Evolutionary conservation across 2,888 invertebrate species (phyloP).

Genomic region (Cosmopolites sordidus): DNA sequence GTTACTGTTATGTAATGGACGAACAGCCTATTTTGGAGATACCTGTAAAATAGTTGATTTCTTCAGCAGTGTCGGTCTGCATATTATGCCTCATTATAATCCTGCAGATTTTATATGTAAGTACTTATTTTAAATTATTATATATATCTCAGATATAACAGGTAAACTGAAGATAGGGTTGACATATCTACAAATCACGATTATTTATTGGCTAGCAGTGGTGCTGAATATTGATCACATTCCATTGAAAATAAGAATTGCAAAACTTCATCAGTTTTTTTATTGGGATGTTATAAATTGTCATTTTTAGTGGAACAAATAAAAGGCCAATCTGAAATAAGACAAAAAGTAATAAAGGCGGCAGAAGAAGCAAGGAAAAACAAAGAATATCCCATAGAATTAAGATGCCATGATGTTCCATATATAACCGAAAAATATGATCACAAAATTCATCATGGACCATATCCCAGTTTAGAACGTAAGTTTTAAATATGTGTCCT

Average conservation of each 20-base stretch:
- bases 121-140: conserved; percentile 38
- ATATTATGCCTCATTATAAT: conserved; percentile 73
- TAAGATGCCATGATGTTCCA: conserved; percentile 45
- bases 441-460: conserved; percentile 40
- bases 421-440: conserved; percentile 44
- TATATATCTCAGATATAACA: not conserved
- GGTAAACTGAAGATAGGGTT: not conserved
- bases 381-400: conserved; percentile 57
- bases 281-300: no score
- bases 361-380: conserved; percentile 59
- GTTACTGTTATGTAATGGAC: conserved; percentile 65
- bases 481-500: conserved; percentile 29
- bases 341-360: conserved; percentile 63
- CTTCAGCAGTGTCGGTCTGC: conserved; percentile 66
- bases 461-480: conserved; percentile 46
- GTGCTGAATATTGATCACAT: not conserved
- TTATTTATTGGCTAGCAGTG: no score
- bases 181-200: no score
- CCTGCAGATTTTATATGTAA: conserved; percentile 80
- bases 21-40: conserved; percentile 73
- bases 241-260: no score
- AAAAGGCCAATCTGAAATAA: conserved; percentile 63
- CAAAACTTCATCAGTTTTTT: no score
- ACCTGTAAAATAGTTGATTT: conserved; percentile 67
- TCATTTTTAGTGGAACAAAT: conserved; percentile 68